phyloP scores from a whole-genome alignment of 2,888 invertebrate genomes.

The Plemyria rubiginata region DNA sequence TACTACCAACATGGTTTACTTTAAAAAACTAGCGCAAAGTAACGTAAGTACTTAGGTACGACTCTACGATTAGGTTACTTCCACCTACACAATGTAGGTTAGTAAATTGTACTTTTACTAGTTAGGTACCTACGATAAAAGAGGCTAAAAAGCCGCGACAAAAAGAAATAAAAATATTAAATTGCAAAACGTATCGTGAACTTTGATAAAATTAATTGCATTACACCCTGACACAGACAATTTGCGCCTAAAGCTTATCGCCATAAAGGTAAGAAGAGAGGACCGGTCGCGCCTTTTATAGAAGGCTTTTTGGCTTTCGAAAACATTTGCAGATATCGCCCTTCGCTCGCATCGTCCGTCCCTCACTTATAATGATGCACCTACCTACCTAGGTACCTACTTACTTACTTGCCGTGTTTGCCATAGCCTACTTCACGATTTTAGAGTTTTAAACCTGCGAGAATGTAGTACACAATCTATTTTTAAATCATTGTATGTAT shows the following conservation, averaged over 20 bases:
- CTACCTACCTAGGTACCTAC: conserved; percentile 34
- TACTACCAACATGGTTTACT: too few relatives aligned
- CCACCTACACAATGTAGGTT: too few relatives aligned
- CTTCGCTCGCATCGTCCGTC: conserved; percentile 45
- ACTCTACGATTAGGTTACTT: too few relatives aligned
- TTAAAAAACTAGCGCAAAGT: too few relatives aligned
- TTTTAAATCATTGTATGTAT: too few relatives aligned
- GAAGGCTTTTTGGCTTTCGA: conserved; percentile 76
- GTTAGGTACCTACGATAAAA: background rate
- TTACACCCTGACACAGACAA: conserved; percentile 63
- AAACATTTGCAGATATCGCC: conserved; percentile 64
- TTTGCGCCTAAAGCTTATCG: conserved; percentile 70
- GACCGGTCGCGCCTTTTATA: conserved; percentile 69
- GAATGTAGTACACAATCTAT: too few relatives aligned
- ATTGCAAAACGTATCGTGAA: conserved; percentile 51
- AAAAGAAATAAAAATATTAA: conserved; percentile 45
- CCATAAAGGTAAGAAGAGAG: conserved; percentile 64
- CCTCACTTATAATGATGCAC: conserved; percentile 45
- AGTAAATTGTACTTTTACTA: too few relatives aligned
- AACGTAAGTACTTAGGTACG: too few relatives aligned
- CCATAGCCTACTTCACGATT: conserved; percentile 38
- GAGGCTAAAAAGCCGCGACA: conserved; percentile 3
- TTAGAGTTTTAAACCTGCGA: background rate
- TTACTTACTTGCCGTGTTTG: too few relatives aligned
- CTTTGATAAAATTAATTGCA: conserved; percentile 69